Conservation (phyloP, 2,888 invertebrate genomes). For the Synanthedon vespiformis region DNA sequence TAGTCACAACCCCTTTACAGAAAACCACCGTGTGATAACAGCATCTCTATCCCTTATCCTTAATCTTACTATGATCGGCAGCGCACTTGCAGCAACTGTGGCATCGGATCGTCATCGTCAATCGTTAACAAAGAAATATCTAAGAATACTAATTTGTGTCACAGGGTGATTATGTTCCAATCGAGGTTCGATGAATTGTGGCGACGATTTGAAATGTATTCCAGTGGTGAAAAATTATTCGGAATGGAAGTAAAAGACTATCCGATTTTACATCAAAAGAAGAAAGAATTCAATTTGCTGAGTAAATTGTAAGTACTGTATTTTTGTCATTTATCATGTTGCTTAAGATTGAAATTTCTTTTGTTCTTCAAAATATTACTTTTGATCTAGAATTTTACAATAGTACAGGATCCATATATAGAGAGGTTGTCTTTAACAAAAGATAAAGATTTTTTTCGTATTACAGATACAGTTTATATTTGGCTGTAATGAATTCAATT, state of each 20-base stretch:
- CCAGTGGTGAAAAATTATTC: constrained; percentile 86
- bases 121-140: too few relatives aligned
- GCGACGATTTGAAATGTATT: constrained; percentile 84
- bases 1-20: too few relatives aligned
- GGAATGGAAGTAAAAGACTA: constrained; percentile 87
- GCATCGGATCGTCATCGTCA: too few relatives aligned
- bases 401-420: neutral
- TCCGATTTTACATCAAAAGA: constrained; percentile 81
- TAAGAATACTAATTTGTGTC: constrained; percentile 2
- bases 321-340: neutral
- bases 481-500: constrained; percentile 86
- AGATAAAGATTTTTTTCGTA: neutral
- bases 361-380: too few relatives aligned
- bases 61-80: too few relatives aligned
- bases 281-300: constrained; percentile 85
- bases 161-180: constrained; percentile 79
- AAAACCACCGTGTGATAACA: too few relatives aligned
- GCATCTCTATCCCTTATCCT: too few relatives aligned
- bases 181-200: constrained; percentile 86
- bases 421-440: neutral
- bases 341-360: too few relatives aligned
- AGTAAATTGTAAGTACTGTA: constrained; percentile 77
- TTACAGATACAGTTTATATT: constrained; percentile 72
- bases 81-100: too few relatives aligned
- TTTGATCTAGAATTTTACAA: too few relatives aligned